Evolutionary conservation across 2,113 vertebrate species (phyloP).

Genomic region (Percopsis transmontana): DNA sequence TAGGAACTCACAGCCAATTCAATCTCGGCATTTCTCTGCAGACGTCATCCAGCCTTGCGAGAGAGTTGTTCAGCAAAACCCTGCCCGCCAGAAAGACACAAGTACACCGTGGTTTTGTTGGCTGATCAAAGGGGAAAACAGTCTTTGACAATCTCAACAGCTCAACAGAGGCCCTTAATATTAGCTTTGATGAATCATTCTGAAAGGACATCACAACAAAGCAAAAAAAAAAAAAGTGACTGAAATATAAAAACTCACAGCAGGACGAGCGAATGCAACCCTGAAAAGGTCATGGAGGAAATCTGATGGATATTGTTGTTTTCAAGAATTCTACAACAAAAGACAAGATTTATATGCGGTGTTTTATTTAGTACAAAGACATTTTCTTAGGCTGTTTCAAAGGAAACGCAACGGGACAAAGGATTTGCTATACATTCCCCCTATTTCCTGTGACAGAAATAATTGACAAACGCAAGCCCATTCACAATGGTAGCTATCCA

Average conservation of each 20-base stretch:
- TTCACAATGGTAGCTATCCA: no score
- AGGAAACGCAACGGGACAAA: neutral
- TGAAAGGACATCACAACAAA: slow-evolving; percentile 10
- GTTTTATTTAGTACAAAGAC: neutral
- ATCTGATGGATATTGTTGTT: slow-evolving; percentile 90
- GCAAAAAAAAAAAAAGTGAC: neutral
- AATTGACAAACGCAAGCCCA: neutral
- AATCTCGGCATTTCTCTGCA: slow-evolving; percentile 89
- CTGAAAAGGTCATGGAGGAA: slow-evolving; percentile 88
- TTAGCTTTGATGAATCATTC: neutral
- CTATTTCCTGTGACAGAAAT: neutral
- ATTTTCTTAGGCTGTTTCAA: neutral
- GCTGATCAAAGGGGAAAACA: slow-evolving; percentile 46
- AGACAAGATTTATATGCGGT: slow-evolving; percentile 20
- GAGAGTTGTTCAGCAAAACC: slow-evolving; percentile 88
- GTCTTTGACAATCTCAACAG: neutral
- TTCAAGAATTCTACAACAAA: slow-evolving; percentile 87
- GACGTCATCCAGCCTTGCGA: slow-evolving; percentile 83
- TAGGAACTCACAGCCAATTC: slow-evolving; percentile 91
- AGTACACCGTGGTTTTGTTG: neutral
- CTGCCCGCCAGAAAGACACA: slow-evolving; percentile 69
- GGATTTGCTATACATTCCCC: neutral
- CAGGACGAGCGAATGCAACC: slow-evolving; percentile 90
- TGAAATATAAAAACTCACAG: slow-evolving; percentile 82
- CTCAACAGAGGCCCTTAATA: neutral